Evolutionary conservation across 2,888 invertebrate genomes (phyloP), one percentile per base, ranked within the genome.

Genomic region (Melinopterus prodromus): DNA sequence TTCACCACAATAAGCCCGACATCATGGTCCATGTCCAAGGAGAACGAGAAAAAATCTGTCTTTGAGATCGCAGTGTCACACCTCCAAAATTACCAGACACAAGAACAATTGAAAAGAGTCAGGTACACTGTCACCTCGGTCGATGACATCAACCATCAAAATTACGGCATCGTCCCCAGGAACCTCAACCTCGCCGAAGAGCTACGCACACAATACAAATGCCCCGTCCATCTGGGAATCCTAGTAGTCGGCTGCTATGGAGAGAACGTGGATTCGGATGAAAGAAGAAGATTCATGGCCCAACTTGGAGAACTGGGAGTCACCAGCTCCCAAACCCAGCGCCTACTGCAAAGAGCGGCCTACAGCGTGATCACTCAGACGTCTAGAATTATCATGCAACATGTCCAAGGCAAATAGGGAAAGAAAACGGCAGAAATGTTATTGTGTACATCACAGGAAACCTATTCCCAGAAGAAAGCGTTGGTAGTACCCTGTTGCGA

Each of bases 91-190:
- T 75, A 9, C 5, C 14, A 16, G 14, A 69, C 12, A 5, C 82
- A 82, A 16, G 82, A 82, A 0, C 75, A n/a, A n/a, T n/a, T 82
- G 4, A 82, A 82, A 70, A 6, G 76, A 14, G 14, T 15, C 14
- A 53, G 35, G 75, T 78, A 70, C 53, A 36, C 26, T 16, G 36
- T 69, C 15, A 76, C 53, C 69, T 76, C 76, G 6, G 26, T 53
- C 3, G 16, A n/a, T 4, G 76, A 76, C 9, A 38, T 76, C 9
- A 38, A 76, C 53, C 76, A 26, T 3, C 26, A 26, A 26, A 26
- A 26, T 26, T 26, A 26, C 26, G 1, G 26, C 26, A 26, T 26
- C 26, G 26, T 26, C 26, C 26, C 26, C 26, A 26, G 26, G 26
- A 26, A 26, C 26, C 26, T 26, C 26, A 26, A 26, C 26, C 26